phyloP scores from a whole-genome alignment of 2,888 invertebrate genomes.

The Stegophylla sp. region DNA sequence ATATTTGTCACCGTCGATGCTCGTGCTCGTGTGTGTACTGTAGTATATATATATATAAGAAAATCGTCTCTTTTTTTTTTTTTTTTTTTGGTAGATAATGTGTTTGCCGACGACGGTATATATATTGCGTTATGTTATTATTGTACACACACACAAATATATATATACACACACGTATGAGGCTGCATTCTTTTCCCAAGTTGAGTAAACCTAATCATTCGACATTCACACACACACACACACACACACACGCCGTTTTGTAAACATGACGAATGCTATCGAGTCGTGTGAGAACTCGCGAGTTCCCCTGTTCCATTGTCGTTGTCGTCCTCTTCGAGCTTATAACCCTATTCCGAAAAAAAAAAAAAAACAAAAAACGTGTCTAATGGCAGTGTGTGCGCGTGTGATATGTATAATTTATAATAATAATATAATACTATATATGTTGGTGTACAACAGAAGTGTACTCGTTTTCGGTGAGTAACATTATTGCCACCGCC shows the following conservation, averaged over 20 bases:
- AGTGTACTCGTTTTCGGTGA: not conserved
- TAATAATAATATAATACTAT: not conserved
- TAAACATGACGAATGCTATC: conserved; percentile 48
- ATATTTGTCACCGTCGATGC: not conserved
- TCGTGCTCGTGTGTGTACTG: too few relatives aligned
- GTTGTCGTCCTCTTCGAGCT: too few relatives aligned
- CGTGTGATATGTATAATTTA: not conserved
- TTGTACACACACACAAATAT: too few relatives aligned
- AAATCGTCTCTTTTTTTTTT: too few relatives aligned
- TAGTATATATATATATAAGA: too few relatives aligned
- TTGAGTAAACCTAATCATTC: conserved; percentile 48
- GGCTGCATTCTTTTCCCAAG: conserved; percentile 50
- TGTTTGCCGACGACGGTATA: not conserved
- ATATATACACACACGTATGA: not conserved
- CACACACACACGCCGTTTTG: not conserved
- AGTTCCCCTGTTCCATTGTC: conserved; percentile 22
- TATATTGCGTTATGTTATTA: conserved; percentile 18
- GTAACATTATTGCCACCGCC: not conserved
- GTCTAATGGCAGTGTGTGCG: not conserved
- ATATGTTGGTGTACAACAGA: not conserved
- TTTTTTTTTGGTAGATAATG: not conserved
- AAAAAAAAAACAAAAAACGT: too few relatives aligned
- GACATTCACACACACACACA: conserved; percentile 26
- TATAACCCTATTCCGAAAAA: conserved; percentile 40
- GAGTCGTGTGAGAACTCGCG: conserved; percentile 1